A percentile compares a stretch with the other conserved stretches of the same genome.
phyloP scores from a whole-genome alignment of 2,888 invertebrate species.

The Catocala sponsa region DNA sequence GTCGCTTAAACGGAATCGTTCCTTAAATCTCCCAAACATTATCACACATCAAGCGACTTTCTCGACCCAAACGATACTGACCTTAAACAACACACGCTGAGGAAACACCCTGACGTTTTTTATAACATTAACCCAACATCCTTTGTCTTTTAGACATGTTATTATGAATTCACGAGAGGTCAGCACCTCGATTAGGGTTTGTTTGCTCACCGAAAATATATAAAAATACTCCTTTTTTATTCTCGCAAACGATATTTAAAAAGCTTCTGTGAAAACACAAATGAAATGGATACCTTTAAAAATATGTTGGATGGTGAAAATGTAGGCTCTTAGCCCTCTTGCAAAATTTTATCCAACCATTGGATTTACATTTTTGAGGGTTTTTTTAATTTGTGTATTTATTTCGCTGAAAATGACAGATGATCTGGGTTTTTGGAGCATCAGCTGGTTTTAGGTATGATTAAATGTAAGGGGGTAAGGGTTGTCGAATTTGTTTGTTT shows the following conservation, averaged over 20 bases:
- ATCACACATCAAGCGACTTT: not conserved
- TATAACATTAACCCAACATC: conserved; percentile 28
- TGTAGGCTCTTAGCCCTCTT: not conserved
- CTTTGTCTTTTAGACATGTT: conserved; percentile 32
- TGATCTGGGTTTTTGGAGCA: conserved; percentile 20
- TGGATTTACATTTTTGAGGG: conserved; percentile 17
- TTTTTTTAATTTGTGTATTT: conserved; percentile 6
- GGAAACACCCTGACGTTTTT: conserved; percentile 27
- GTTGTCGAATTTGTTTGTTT: conserved; percentile 2
- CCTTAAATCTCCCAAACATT: conserved; percentile 1
- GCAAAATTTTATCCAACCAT: conserved; percentile 7
- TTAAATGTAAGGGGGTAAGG: conserved; percentile 1
- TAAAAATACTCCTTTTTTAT: conserved; percentile 20
- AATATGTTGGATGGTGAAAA: not conserved
- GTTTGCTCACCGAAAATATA: conserved; percentile 34
- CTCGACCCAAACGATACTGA: conserved; percentile 15
- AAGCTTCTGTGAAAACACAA: conserved; percentile 6
- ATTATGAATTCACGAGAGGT: conserved; percentile 45
- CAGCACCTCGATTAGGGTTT: conserved; percentile 41
- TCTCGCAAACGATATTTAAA: conserved; percentile 7
- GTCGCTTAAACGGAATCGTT: too few species aligned
- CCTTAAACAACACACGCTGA: conserved; percentile 14
- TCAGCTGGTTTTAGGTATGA: conserved; percentile 3
- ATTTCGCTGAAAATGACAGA: conserved; percentile 4
- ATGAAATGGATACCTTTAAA: conserved; percentile 21